Percentiles rank a stretch among this genome's conserved stretches.
Conservation (phyloP, 2,113 vertebrate species). For the Antechinus flavipes region DNA sequence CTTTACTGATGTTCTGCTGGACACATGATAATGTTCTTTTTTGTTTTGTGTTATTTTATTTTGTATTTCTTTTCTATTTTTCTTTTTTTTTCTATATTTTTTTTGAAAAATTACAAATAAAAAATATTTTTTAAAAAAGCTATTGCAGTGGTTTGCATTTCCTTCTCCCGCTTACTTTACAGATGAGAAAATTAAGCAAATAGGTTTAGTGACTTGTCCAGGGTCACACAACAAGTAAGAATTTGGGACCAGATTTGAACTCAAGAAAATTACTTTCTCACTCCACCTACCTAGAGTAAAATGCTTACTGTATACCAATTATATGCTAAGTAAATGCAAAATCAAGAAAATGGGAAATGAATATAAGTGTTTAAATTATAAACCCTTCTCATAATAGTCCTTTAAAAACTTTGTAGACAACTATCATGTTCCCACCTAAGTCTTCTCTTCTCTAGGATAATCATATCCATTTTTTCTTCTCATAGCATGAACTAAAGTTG, state of each 20-base stretch:
- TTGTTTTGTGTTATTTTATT: no score
- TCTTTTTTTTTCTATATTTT: no score
- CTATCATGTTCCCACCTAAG: not conserved
- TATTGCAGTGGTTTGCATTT: not conserved
- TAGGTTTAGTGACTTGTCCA: not conserved
- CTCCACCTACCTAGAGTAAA: not conserved
- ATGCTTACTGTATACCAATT: not conserved
- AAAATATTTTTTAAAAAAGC: not conserved
- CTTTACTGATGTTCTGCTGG: no score
- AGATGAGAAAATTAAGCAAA: not conserved
- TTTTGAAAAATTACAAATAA: no score
- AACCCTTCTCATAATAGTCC: not conserved
- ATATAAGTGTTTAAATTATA: not conserved
- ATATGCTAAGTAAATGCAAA: not conserved
- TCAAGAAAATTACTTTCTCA: not conserved
- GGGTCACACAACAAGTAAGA: not conserved
- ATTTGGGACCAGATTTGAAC: not conserved
- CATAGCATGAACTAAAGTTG: not conserved
- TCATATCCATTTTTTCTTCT: not conserved
- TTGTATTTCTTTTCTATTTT: no score
- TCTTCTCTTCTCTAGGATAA: not conserved
- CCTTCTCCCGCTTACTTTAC: not conserved
- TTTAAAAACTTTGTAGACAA: not conserved
- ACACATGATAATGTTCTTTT: no score
- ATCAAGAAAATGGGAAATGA: not conserved